Evolutionary conservation across 2,888 invertebrate species (phyloP).

Genomic region (Silvanus unidentatus): DNA sequence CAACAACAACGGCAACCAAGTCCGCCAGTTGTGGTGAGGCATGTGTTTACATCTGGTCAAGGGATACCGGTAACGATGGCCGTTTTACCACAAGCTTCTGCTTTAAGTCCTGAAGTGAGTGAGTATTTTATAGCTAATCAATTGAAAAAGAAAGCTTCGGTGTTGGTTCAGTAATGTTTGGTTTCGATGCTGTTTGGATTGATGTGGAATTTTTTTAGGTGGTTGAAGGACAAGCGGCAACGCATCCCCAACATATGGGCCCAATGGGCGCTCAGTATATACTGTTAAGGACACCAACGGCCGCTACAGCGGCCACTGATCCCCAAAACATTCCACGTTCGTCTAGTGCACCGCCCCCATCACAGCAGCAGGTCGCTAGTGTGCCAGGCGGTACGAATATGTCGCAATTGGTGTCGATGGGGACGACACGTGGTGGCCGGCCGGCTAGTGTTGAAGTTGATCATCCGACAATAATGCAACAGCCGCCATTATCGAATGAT

Average conservation of each 20-base stretch:
- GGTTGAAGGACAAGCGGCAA: constrained; percentile 55
- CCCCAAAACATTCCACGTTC: constrained; percentile 65
- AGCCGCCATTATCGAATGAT: constrained; percentile 28
- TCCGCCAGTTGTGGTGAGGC: constrained; percentile 59
- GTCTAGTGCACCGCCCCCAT: constrained; percentile 75
- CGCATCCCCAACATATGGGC: constrained; percentile 36
- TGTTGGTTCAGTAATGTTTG: too few relatives aligned
- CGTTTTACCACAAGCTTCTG: constrained; percentile 46
- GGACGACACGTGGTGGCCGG: constrained; percentile 45
- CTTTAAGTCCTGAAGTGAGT: constrained; percentile 45
- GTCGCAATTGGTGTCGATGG: constrained; percentile 41
- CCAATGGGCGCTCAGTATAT: constrained; percentile 70
- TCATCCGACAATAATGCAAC: constrained; percentile 21
- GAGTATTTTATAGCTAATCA: constrained; percentile 19
- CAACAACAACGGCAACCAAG: constrained; percentile 55
- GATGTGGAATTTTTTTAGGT: constrained; percentile 41
- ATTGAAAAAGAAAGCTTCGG: too few relatives aligned
- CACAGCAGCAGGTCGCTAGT: constrained; percentile 29
- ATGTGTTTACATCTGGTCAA: constrained; percentile 54
- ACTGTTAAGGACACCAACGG: constrained; percentile 67
- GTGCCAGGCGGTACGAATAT: constrained; percentile 24
- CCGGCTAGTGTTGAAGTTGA: constrained; percentile 61
- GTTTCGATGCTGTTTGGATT: not conserved
- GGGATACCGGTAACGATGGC: constrained; percentile 55
- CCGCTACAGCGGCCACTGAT: constrained; percentile 51